Conservation (phyloP, 2,113 vertebrate genomes). For the Bufo bufo region DNA sequence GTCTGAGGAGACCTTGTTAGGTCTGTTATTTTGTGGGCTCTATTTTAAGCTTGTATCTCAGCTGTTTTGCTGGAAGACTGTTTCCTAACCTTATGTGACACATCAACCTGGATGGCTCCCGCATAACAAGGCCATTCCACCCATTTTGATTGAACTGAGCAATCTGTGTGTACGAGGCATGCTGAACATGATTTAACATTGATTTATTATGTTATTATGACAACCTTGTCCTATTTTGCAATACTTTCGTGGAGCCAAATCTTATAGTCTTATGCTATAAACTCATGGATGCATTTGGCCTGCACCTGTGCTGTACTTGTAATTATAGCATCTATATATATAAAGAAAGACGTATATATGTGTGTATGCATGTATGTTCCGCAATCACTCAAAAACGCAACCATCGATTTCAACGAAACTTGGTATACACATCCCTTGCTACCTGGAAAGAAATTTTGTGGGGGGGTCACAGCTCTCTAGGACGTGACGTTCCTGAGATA, state of each 20-base stretch:
- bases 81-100: constrained; percentile 13
- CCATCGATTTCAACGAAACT: no score
- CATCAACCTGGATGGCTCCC: constrained; percentile 3
- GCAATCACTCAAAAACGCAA: no score
- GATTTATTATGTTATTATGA: background rate
- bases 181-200: background rate
- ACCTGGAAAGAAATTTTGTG: no score
- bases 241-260: background rate
- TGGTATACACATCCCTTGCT: no score
- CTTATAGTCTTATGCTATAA: background rate
- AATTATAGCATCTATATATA: background rate
- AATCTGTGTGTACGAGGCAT: background rate
- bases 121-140: constrained; percentile 23
- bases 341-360: no score
- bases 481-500: no score
- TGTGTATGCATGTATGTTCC: no score
- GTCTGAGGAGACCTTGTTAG: background rate
- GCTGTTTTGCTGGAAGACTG: constrained; percentile 7
- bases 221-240: background rate
- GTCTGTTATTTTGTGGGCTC: constrained; percentile 11
- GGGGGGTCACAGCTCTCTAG: no score
- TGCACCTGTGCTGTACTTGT: background rate
- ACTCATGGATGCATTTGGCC: background rate
- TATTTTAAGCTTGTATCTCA: constrained; percentile 27
- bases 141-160: constrained; percentile 7